Evolutionary conservation across 2,888 invertebrate genomes (phyloP).

Genomic region (Platycheirus rosarum): DNA sequence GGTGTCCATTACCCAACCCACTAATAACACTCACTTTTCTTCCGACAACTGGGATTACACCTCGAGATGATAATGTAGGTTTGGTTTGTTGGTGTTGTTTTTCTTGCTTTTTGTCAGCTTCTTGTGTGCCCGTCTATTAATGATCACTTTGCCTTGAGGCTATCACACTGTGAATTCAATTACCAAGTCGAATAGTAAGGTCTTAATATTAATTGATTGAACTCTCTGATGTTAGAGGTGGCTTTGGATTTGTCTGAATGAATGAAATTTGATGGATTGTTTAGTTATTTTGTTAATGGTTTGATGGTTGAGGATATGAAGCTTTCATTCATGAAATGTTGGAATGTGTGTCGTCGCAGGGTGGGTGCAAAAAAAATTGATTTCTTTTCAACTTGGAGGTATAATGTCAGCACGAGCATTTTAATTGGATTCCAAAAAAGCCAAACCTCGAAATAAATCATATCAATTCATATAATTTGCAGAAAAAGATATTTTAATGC

Average conservation of each 20-base stretch:
- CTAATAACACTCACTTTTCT: slow-evolving; percentile 57
- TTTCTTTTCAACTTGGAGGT: too few relatives aligned
- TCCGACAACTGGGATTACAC: slow-evolving; percentile 40
- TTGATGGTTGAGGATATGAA: neutral
- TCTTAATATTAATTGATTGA: slow-evolving; percentile 61
- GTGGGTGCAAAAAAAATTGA: too few relatives aligned
- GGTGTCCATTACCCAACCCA: slow-evolving; percentile 61
- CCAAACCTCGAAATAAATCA: too few relatives aligned
- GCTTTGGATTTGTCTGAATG: slow-evolving; percentile 25
- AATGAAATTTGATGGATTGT: slow-evolving; percentile 18
- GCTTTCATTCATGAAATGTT: slow-evolving; percentile 45
- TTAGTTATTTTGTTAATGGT: slow-evolving; percentile 5
- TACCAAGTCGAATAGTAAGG: slow-evolving; percentile 50
- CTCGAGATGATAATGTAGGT: slow-evolving; percentile 41
- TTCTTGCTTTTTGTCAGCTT: slow-evolving; percentile 3
- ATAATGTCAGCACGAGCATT: too few relatives aligned
- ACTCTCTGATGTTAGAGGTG: slow-evolving; percentile 1
- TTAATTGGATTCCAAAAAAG: too few relatives aligned
- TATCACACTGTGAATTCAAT: slow-evolving; percentile 42
- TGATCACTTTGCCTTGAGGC: slow-evolving; percentile 27
- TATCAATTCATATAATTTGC: too few relatives aligned
- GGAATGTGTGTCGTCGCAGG: neutral
- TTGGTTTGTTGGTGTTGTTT: slow-evolving; percentile 12
- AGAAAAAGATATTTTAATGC: too few relatives aligned
- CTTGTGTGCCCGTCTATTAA: slow-evolving; percentile 23